phyloP scores from a whole-genome alignment of 2,797 vertebrate species.

The Mormyrus hasselquistii region DNA sequence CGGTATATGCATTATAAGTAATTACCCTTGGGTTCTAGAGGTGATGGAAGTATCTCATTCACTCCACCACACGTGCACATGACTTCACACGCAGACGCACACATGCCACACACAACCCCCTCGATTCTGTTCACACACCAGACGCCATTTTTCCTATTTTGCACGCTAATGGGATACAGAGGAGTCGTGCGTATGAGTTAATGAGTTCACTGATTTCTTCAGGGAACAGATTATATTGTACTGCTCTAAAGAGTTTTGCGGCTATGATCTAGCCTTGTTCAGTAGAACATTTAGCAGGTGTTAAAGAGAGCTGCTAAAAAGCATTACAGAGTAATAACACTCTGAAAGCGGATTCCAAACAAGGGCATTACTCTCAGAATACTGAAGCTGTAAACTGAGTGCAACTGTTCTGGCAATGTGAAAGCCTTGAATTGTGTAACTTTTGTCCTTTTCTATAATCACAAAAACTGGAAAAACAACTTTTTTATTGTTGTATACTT shows the following conservation, averaged over 20 bases:
- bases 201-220: not conserved
- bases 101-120: not conserved
- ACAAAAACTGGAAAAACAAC: not conserved
- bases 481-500: constrained; percentile 5
- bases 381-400: not conserved
- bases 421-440: constrained; percentile 10
- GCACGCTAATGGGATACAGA: not conserved
- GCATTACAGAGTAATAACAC: not conserved
- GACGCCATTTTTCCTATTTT: not conserved
- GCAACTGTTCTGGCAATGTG: constrained; percentile 8
- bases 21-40: not conserved
- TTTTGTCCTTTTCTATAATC: not conserved
- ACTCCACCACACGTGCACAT: not conserved
- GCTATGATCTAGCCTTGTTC: not conserved
- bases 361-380: constrained; percentile 4
- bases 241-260: not conserved
- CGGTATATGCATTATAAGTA: not conserved
- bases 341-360: not conserved
- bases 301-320: not conserved
- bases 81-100: not conserved
- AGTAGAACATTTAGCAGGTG: not conserved
- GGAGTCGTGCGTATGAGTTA: not conserved
- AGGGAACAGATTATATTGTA: not conserved
- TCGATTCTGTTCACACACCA: not conserved
- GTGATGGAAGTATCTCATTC: not conserved